Evolutionary conservation across 2,797 vertebrate species (phyloP), one percentile per base, ranked within the genome.

Genomic region (Meriones psammophilus): DNA sequence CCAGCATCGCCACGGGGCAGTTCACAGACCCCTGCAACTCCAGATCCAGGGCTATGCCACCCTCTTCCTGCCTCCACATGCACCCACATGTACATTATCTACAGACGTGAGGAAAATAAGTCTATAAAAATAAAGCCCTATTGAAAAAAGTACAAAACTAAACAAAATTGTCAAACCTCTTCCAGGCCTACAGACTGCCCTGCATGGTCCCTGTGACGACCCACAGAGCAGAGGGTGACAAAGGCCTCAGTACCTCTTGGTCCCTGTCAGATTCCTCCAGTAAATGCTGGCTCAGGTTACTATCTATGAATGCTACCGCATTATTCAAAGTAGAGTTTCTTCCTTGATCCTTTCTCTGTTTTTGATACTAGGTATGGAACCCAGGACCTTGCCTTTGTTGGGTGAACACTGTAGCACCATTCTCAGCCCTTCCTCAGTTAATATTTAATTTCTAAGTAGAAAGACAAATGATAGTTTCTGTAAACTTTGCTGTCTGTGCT

Each of bases 361-460:
- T 68, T 64, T 85, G 62, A 42, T 46, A 13, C 28, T 86, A 24
- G 33, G 66, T 30, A 24, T 69, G 46, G 17, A n/a, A 54, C 30
- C 18, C 1, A 50, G 83, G 22, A 24, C 14, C 58, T 69, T 20
- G 8, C 39, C 39, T 36, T 30, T 9, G 8, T 20, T 46, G 26
- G 36, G 14, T 14, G 8, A 42, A 36, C 7, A 5, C 80, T 83
- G 20, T 39, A 30, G 15, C 24, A 62, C 2, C 4, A 79, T 79
- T 9, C 30, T 24, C 60, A 66, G 60, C 80, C 30, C 71, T 79
- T 64, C 78, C 73, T 79, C 88, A 39, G 24, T 78, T 66, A 36
- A 71, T n/a, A 10, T 74, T 64, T 76, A 66, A 66, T 64, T 92
- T 91, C 64, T 96, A 90, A 66, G 54, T 88, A 7, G 42, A 85